Percentiles rank a stretch among this genome's conserved stretches.
phyloP scores from a whole-genome alignment of 2,888 invertebrate genomes.

The Petrolisthes manimaculis region DNA sequence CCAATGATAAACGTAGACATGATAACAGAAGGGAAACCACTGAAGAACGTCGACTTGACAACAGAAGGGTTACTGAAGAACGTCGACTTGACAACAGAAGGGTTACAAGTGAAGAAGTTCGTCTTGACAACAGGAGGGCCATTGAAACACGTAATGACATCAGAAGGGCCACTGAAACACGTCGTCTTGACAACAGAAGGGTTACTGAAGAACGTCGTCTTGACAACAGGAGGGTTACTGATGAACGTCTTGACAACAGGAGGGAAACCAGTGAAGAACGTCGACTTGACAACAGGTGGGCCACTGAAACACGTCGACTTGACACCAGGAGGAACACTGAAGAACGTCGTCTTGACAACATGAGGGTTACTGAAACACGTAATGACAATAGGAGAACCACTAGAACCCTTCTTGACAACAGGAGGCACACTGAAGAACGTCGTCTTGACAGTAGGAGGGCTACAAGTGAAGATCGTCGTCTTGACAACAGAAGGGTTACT shows the following conservation, averaged over 20 bases:
- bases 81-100: background rate
- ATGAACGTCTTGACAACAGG: conserved; percentile 22
- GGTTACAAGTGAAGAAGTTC: background rate
- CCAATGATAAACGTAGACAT: background rate
- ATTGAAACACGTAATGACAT: background rate
- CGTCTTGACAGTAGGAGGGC: background rate
- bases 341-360: conserved; percentile 21
- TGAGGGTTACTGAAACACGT: background rate
- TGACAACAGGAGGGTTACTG: background rate
- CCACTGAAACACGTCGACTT: background rate
- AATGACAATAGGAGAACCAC: background rate
- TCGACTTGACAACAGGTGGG: conserved; percentile 15
- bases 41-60: conserved; percentile 11
- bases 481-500: background rate
- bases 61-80: background rate
- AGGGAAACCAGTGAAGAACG: background rate
- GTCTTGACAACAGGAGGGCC: background rate
- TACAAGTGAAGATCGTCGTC: background rate
- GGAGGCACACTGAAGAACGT: background rate
- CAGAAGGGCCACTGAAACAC: background rate
- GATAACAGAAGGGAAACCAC: background rate
- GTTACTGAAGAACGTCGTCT: conserved; percentile 6
- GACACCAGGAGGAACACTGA: background rate
- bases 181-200: background rate
- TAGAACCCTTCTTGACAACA: background rate